Percentiles rank a stretch among this genome's conserved stretches.
Evolutionary conservation across 2,797 vertebrate genomes (phyloP).

Genomic region (Adrianichthys oophorus): DNA sequence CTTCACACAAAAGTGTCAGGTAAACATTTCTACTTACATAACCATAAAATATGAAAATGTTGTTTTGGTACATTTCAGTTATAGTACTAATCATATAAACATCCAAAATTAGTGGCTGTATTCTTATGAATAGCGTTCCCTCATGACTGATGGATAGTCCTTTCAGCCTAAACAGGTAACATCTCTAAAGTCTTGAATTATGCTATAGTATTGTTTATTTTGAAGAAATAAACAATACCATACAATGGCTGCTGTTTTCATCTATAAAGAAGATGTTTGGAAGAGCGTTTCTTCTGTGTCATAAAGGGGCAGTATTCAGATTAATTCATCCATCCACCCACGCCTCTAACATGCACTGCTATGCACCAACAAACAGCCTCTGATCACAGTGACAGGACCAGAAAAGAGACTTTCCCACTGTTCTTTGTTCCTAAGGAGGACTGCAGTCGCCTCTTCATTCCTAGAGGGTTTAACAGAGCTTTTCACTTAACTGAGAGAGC

Average conservation of each 20-base stretch:
- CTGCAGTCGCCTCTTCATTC: conserved; percentile 3
- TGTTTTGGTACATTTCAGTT: not conserved
- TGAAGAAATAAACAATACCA: too few species aligned
- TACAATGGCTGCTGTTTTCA: too few species aligned
- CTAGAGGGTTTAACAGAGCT: conserved; percentile 1
- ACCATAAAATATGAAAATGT: not conserved
- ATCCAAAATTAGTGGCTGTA: too few species aligned
- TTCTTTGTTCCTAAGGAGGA: conserved; percentile 5
- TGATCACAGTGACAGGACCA: conserved; percentile 27
- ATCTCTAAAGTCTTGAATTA: too few species aligned
- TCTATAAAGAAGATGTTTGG: not conserved
- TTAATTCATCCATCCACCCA: conserved; percentile 53
- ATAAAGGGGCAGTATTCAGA: conserved; percentile 26
- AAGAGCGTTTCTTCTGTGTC: not conserved
- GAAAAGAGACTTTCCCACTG: conserved; percentile 2
- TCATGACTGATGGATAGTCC: too few species aligned
- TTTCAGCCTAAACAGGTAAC: too few species aligned
- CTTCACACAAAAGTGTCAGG: too few species aligned
- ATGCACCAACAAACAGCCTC: conserved; percentile 36
- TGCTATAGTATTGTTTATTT: too few species aligned
- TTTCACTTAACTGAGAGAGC: conserved; percentile 2
- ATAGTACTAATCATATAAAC: too few species aligned
- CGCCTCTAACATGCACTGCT: conserved; percentile 42
- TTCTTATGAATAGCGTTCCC: too few species aligned
- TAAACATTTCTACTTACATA: not conserved